Base-by-base conservation (phyloP, 2,113 vertebrate species). In the Leucosticte australis region DNA sequence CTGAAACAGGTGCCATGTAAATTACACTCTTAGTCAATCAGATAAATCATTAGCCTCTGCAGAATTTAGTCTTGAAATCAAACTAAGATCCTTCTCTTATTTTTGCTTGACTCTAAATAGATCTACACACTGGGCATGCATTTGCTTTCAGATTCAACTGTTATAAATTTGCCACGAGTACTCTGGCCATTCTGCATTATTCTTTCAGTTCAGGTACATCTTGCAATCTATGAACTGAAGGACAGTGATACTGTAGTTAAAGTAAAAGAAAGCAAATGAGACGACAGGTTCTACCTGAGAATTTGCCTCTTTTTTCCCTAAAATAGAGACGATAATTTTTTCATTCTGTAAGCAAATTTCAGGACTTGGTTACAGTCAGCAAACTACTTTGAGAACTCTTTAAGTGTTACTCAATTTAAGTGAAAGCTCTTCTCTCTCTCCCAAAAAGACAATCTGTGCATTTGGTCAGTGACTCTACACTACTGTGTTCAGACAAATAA, bases 61-160 rank as follows among this genome's bases (percentile, higher is more conserved):
- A 86, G 81, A 88, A 83, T 89, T 95, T 90, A 64, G 79, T 95
- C 95, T 94, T 89, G 86, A 84, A 91, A 95, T 52, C 47, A 60
- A 93, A 76, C 39, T 11, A 91, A 90, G 26, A 67, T 71, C 31
- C 42, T 87, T 82, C 84, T 79, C 77, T 90, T 33, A 77, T 17
- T 95, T 95, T 94, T 49, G 33, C 24, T 84, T 95, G 87, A 77
- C 41, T 65, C 64, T 83, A 75, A 90, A 82, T 4, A 2, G 64
- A 89, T 76, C 56, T 63, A 89, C 85, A 93, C 37, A 64, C 57
- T 28, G n/a, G 6, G 1, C 37, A n/a, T 15, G 11, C 30, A 69
- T 30, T 50, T 39, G 14, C 37, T 94, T 90, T 86, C 82, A 71
- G 62, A 90, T 92, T 90, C 57, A 95, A 67, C 46, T 62, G 22